These are phyloP conservation scores for Haliclystus octoradiatus DNA, from an alignment of 30 jellyfish, hydroid and myxozoan genomes.

Conservation along the genomic window DNA sequence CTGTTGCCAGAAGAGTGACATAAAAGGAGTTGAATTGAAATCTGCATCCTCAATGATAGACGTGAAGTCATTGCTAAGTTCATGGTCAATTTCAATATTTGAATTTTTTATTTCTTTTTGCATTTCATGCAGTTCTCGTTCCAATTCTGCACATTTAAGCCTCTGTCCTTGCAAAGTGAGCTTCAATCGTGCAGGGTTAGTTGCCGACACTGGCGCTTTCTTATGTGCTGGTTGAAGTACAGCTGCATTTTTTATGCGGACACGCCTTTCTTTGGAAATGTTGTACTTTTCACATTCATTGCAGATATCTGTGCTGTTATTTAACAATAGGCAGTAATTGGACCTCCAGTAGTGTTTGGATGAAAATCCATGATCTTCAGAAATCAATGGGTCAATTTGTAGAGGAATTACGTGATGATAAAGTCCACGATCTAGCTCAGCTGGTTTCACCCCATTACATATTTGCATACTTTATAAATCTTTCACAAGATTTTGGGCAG, in stretches of 20 bases:
- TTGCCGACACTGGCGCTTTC: slow-evolving; percentile 25
- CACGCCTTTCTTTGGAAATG: background rate
- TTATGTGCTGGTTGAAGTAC: slow-evolving; percentile 22
- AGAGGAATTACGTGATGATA: slow-evolving; percentile 5
- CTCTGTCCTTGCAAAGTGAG: too few relatives aligned
- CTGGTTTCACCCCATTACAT: slow-evolving; percentile 2
- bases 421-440: background rate
- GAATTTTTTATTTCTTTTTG: too few relatives aligned
- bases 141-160: too few relatives aligned
- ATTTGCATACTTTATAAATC: background rate
- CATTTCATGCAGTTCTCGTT: too few relatives aligned
- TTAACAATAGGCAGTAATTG: background rate
- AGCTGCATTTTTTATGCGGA: background rate
- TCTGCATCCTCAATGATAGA: too few relatives aligned
- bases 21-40: slow-evolving; percentile 9
- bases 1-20: slow-evolving; percentile 29
- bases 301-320: background rate
- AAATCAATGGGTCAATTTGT: background rate
- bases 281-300: background rate
- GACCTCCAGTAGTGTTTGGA: slow-evolving; percentile 12
- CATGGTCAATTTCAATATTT: too few relatives aligned
- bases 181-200: slow-evolving; percentile 1
- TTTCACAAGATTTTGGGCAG: background rate
- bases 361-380: background rate
- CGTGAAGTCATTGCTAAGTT: too few relatives aligned